Conservation (phyloP, 2,113 vertebrate genomes). For the Pelobates fuscus region DNA sequence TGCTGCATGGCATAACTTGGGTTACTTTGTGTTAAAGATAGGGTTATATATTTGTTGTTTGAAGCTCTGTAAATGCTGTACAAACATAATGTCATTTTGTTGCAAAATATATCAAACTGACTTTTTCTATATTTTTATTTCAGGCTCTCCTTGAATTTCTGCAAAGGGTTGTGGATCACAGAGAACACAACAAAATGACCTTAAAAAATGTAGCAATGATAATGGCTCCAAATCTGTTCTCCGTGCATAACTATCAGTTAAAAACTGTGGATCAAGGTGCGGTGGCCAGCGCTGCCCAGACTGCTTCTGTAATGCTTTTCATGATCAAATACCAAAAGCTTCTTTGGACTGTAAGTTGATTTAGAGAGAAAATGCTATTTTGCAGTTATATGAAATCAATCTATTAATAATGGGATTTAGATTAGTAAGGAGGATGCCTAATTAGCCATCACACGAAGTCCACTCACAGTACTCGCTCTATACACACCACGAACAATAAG, state of each 20-base stretch:
- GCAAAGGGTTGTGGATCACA: conserved; percentile 85
- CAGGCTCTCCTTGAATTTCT: conserved; percentile 95
- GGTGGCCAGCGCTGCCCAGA: conserved; percentile 86
- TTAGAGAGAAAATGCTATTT: neutral
- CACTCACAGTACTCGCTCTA: too few species aligned
- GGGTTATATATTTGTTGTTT: conserved; percentile 11
- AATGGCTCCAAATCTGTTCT: conserved; percentile 98
- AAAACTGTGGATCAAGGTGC: conserved; percentile 83
- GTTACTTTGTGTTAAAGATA: neutral
- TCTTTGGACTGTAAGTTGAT: conserved; percentile 87
- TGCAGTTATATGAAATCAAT: too few species aligned
- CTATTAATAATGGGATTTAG: too few species aligned
- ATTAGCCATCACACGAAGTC: too few species aligned
- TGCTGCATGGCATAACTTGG: too few species aligned
- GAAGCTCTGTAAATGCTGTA: neutral
- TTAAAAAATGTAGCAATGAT: conserved; percentile 92
- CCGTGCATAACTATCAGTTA: conserved; percentile 78
- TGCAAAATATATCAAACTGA: neutral
- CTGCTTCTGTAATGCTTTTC: conserved; percentile 84
- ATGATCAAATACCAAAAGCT: conserved; percentile 89
- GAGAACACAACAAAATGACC: conserved; percentile 91
- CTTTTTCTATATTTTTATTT: too few species aligned
- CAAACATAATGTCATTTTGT: neutral
- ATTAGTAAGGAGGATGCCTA: too few species aligned
- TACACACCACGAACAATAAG: too few species aligned